A percentile compares a stretch with the other conserved stretches of the same genome.
Conservation (phyloP, 2,797 vertebrate genomes). For the Leucoraja ocellata region DNA sequence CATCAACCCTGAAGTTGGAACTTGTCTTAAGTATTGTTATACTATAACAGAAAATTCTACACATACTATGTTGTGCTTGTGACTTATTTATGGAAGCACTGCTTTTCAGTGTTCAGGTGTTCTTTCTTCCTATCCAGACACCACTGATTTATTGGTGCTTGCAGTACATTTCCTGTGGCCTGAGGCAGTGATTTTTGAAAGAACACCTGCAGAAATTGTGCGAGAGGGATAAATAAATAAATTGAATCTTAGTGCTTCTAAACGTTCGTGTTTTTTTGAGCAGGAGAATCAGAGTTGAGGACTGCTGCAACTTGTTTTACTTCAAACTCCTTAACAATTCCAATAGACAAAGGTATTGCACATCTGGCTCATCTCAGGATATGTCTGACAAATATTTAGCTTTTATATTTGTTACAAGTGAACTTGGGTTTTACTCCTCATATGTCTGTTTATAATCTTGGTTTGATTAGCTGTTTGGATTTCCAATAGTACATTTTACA, state of each 20-base stretch:
- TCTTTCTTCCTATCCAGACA: not conserved
- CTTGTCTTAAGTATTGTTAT: not conserved
- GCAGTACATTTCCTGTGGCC: not conserved
- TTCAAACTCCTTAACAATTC: not conserved
- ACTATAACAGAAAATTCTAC: not conserved
- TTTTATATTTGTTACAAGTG: slow-evolving; percentile 4
- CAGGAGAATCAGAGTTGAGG: not conserved
- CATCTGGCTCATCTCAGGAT: no score
- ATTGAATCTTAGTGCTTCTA: not conserved
- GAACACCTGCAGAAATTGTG: not conserved
- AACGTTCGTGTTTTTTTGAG: not conserved
- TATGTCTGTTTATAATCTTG: not conserved
- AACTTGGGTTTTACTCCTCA: no score
- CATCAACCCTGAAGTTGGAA: not conserved
- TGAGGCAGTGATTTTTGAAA: not conserved
- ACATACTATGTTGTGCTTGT: not conserved
- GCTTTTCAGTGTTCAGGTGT: not conserved
- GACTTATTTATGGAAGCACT: not conserved
- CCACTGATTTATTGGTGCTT: not conserved
- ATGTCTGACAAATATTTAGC: not conserved
- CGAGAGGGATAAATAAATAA: not conserved
- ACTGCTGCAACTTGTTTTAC: not conserved
- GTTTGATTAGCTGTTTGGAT: not conserved
- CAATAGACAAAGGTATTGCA: not conserved
- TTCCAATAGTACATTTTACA: not conserved